A percentile compares a stretch with the other conserved stretches of the same genome.
phyloP scores from a whole-genome alignment of 2,888 invertebrate genomes.

The Nomada ruficornis region DNA sequence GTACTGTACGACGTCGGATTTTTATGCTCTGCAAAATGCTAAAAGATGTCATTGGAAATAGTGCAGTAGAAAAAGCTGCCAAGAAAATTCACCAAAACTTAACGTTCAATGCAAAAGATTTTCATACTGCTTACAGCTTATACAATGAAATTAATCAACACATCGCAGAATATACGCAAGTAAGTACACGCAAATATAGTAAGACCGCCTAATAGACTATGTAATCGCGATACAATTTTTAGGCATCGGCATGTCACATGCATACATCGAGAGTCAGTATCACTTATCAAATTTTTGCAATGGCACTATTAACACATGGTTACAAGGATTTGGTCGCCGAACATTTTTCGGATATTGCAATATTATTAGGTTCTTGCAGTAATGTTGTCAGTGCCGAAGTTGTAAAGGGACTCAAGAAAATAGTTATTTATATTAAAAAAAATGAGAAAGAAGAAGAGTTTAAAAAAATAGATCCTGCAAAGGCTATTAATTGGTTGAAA shows the following conservation, averaged over 20 bases:
- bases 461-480: constrained; percentile 84
- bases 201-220: neutral
- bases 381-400: constrained; percentile 92
- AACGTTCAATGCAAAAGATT: constrained; percentile 77
- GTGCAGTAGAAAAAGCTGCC: constrained; percentile 78
- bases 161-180: neutral
- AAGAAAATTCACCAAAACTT: constrained; percentile 80
- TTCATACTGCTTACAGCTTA: constrained; percentile 67
- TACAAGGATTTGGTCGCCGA: constrained; percentile 87
- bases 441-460: constrained; percentile 85
- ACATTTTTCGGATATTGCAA: constrained; percentile 89
- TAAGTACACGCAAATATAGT: constrained; percentile 5
- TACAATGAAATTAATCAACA: constrained; percentile 49
- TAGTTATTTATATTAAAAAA: constrained; percentile 84
- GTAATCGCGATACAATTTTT: constrained; percentile 17
- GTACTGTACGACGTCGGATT: constrained; percentile 71
- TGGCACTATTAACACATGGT: constrained; percentile 86
- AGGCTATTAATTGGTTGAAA: constrained; percentile 87
- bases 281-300: constrained; percentile 86
- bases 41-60: constrained; percentile 76
- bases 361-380: constrained; percentile 88
- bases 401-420: constrained; percentile 85
- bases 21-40: constrained; percentile 74
- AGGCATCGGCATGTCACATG: constrained; percentile 81
- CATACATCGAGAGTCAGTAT: constrained; percentile 85